A percentile compares a stretch with the other conserved stretches of the same genome.
These are phyloP conservation scores for Todus mexicanus DNA, from an alignment of 2,797 vertebrate species.

Conservation along the genomic window DNA sequence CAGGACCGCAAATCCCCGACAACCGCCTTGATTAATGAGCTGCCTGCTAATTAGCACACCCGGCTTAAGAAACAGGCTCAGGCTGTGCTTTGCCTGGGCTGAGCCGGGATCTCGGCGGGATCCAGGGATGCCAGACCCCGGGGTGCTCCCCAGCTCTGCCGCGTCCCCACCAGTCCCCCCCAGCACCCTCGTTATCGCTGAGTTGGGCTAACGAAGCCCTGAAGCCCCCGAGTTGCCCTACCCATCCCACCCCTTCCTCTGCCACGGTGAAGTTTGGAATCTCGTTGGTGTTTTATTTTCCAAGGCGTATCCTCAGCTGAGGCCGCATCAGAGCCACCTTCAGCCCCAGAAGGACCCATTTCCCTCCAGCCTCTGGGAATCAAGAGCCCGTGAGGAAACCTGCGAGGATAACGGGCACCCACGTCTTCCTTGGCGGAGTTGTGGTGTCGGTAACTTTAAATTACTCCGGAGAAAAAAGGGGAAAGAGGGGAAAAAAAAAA, in stretches of 20 bases:
- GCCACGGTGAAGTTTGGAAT: background rate
- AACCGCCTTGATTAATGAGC: background rate
- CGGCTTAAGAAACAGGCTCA: background rate
- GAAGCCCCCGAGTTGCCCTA: background rate
- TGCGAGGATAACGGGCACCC: background rate
- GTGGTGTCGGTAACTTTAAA: background rate
- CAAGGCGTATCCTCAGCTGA: background rate
- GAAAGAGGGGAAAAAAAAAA: background rate
- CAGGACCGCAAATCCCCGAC: background rate
- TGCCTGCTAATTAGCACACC: background rate
- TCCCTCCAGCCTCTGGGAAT: background rate
- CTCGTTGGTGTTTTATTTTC: background rate
- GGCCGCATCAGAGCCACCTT: background rate
- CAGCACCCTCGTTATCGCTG: background rate
- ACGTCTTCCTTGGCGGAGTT: rapidly evolving
- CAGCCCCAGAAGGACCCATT: background rate
- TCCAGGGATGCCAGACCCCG: too few species aligned
- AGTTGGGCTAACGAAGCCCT: background rate
- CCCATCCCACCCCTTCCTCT: background rate
- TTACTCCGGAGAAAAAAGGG: background rate
- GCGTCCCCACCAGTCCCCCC: background rate
- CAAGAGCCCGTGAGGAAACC: background rate
- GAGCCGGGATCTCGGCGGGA: background rate
- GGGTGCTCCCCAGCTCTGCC: background rate
- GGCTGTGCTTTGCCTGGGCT: background rate